phyloP scores from a whole-genome alignment of 2,888 invertebrate genomes.

The Coelinius sp. region DNA sequence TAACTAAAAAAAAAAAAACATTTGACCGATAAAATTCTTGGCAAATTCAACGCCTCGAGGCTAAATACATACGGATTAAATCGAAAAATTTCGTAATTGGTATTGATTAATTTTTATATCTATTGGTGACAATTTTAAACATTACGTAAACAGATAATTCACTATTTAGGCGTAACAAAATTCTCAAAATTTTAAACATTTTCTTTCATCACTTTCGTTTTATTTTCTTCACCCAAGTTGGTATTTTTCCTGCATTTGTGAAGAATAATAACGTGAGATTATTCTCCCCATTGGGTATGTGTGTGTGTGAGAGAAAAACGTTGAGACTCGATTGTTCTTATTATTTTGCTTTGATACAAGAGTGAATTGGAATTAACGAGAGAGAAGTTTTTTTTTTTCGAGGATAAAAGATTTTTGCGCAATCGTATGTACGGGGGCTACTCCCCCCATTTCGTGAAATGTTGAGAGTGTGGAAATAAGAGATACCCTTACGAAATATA shows the following conservation, averaged over 20 bases:
- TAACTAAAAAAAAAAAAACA: background rate
- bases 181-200: too few species aligned
- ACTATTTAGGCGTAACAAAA: background rate
- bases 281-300: background rate
- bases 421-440: too few species aligned
- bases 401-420: too few species aligned
- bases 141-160: slow-evolving; percentile 10
- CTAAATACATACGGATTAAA: background rate
- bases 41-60: background rate
- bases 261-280: slow-evolving; percentile 30
- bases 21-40: background rate
- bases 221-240: background rate
- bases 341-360: slow-evolving; percentile 5
- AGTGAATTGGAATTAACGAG: background rate
- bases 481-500: too few species aligned
- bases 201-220: background rate
- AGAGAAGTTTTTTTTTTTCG: too few species aligned
- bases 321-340: slow-evolving; percentile 27
- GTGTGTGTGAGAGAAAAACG: background rate
- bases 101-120: background rate
- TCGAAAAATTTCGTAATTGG: slow-evolving; percentile 12
- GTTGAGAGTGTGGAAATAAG: too few species aligned
- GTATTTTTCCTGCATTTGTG: background rate
- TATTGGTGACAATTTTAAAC: background rate
- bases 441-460: too few species aligned